Evolutionary conservation across 2,888 invertebrate genomes (phyloP).

Genomic region (Drosophila anceps): DNA sequence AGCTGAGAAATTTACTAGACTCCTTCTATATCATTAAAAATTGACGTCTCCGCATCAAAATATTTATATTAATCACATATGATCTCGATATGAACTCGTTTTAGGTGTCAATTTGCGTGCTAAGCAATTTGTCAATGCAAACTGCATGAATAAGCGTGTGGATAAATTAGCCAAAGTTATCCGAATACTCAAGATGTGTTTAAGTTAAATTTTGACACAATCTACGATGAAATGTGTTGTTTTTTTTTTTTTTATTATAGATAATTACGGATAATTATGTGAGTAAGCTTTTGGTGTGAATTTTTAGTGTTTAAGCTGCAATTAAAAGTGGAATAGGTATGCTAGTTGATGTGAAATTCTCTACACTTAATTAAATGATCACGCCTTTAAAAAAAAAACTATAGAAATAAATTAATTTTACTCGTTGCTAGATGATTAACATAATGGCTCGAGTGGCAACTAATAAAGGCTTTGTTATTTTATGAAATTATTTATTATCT

Average conservation of each 20-base stretch:
- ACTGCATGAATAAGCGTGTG: conserved; percentile 10
- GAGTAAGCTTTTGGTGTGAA: conserved; percentile 10
- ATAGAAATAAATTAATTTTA: conserved; percentile 16
- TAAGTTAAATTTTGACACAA: not conserved
- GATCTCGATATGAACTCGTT: conserved; percentile 17
- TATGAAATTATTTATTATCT: conserved; percentile 54
- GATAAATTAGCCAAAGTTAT: conserved; percentile 4
- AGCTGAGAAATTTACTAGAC: not conserved
- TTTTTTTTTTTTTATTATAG: not conserved
- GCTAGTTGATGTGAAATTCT: conserved; percentile 25
- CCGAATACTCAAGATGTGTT: not conserved
- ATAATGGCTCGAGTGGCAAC: conserved; percentile 37
- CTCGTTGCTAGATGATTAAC: conserved; percentile 36
- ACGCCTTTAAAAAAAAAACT: conserved; percentile 29
- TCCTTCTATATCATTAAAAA: not conserved
- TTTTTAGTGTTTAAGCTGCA: not conserved
- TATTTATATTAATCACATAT: not conserved
- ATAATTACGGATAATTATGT: conserved; percentile 2
- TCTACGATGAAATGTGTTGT: not conserved
- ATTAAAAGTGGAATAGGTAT: conserved; percentile 9
- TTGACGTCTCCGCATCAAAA: not conserved
- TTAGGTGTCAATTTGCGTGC: conserved; percentile 33
- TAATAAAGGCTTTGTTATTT: conserved; percentile 30
- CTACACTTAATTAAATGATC: conserved; percentile 40
- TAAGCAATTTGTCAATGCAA: conserved; percentile 6